Base-by-base conservation (phyloP, 2,888 invertebrate genomes). In the Rhagonycha lutea region DNA sequence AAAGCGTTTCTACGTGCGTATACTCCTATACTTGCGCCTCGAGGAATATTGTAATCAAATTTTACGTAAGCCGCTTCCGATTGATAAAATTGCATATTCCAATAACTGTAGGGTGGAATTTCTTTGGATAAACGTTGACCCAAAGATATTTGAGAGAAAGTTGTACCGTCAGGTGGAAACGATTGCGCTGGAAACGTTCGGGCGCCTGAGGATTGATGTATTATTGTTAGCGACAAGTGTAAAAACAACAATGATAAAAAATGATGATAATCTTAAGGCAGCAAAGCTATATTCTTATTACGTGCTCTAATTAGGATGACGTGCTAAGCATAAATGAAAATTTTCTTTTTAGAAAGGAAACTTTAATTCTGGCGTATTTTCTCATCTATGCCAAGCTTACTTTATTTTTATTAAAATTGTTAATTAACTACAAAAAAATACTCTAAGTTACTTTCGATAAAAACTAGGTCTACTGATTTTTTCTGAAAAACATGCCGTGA, bases 61-160 rank as follows among this genome's bases (percentile, higher is more conserved):
- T 96, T 95, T 71, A 98, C 95, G 89, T 97, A 97, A 68, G 96
- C 95, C 72, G 97, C 94, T 89, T 97, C 95, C 78, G 96, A 95
- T 88, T 98, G 97, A 89, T 96, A 96, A 89, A 98, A 98, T 89
- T 97, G 97, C 93, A 97, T 96, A 89, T 97, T 97, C 98, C 98
- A 98, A 88, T 98, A 98, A 86, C 97, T 95, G 89, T 97, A 97
- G 80, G 98, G 94, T 85, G 95, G 94, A 86, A 98, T 96, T 89
- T 95, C 94, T 89, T 95, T 94, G 84, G 95, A 94, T 84, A 96
- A 90, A 86, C 95, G 93, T 88, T 96, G 94, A 81, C 97, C 96
- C 85, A 97, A 90, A 81, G 94, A 92, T 84, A 97, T 95, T 90
- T 96, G 96, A 83, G 94, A 94, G 89, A 97, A 97, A 72, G 96